Conservation (phyloP, 2,888 invertebrate genomes). For the Gandaritis pyraliata region DNA sequence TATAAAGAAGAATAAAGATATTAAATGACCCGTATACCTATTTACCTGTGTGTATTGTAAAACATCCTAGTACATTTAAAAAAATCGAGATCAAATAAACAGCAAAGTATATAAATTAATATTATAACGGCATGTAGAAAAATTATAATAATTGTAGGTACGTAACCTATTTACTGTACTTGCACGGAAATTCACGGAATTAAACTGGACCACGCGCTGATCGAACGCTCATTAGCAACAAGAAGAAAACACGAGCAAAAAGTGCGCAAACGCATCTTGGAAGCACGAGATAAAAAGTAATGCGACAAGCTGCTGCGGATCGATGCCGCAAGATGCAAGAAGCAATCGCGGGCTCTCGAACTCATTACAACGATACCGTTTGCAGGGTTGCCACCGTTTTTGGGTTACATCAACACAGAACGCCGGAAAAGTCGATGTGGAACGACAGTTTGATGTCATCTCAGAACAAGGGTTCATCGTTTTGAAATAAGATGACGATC, state of each 20-base stretch:
- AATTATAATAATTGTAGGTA: too few species aligned
- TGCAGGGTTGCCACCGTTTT: slow-evolving; percentile 11
- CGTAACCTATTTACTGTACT: slow-evolving; percentile 20
- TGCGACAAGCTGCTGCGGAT: slow-evolving; percentile 45
- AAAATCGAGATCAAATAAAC: too few species aligned
- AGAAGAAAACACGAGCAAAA: slow-evolving; percentile 47
- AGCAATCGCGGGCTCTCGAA: slow-evolving; percentile 58
- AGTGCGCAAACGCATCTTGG: slow-evolving; percentile 46
- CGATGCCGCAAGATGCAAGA: slow-evolving; percentile 45
- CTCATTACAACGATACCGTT: slow-evolving; percentile 44
- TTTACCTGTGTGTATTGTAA: background rate
- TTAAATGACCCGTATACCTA: too few species aligned
- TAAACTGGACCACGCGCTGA: slow-evolving; percentile 49
- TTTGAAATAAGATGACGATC: too few species aligned
- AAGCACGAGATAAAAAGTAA: slow-evolving; percentile 45
- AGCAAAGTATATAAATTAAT: too few species aligned
- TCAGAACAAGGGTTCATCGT: too few species aligned
- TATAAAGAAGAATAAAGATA: background rate
- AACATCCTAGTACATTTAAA: too few species aligned
- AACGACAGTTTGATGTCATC: background rate
- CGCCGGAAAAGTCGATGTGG: background rate
- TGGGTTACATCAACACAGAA: slow-evolving; percentile 8
- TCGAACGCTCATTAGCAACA: slow-evolving; percentile 50
- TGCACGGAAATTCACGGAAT: slow-evolving; percentile 31
- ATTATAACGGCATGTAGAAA: too few species aligned